A percentile compares a stretch with the other conserved stretches of the same genome.
Evolutionary conservation across 2,888 invertebrate species (phyloP).

Genomic region (Drosophila picticornis): DNA sequence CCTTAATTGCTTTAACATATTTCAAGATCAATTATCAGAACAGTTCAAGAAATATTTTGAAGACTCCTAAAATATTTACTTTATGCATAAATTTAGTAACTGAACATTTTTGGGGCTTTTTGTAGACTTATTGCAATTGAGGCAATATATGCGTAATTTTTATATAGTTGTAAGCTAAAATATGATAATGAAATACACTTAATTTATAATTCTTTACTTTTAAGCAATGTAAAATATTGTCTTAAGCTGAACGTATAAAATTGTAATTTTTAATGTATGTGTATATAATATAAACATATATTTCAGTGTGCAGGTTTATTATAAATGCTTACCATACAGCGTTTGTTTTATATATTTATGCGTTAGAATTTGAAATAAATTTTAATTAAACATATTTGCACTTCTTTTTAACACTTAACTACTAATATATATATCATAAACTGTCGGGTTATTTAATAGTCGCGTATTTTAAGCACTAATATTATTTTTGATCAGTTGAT

Average conservation of each 20-base stretch:
- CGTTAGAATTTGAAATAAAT: conserved; percentile 4
- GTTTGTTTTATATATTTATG: neutral
- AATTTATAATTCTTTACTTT: neutral
- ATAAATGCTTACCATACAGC: conserved; percentile 40
- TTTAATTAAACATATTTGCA: conserved; percentile 34
- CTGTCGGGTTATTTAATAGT: conserved; percentile 25
- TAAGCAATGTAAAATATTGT: neutral
- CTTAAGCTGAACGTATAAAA: too few relatives aligned
- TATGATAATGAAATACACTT: neutral
- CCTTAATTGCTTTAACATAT: neutral
- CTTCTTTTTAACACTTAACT: conserved; percentile 29
- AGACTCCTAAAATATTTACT: neutral
- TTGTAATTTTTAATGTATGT: neutral
- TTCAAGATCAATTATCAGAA: neutral
- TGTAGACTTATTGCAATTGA: neutral
- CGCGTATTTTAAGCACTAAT: conserved; percentile 7
- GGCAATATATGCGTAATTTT: neutral
- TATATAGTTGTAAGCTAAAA: neutral
- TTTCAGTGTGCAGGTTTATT: neutral
- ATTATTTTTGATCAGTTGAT: conserved; percentile 18
- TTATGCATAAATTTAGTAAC: neutral
- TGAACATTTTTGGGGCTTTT: neutral
- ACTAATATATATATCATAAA: neutral
- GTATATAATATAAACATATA: neutral
- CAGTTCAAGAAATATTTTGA: neutral